Evolutionary conservation across 1,140 invertebrate genomes (phyloP), one percentile per base, ranked within the genome.

Genomic region (Mamestra configurata): DNA sequence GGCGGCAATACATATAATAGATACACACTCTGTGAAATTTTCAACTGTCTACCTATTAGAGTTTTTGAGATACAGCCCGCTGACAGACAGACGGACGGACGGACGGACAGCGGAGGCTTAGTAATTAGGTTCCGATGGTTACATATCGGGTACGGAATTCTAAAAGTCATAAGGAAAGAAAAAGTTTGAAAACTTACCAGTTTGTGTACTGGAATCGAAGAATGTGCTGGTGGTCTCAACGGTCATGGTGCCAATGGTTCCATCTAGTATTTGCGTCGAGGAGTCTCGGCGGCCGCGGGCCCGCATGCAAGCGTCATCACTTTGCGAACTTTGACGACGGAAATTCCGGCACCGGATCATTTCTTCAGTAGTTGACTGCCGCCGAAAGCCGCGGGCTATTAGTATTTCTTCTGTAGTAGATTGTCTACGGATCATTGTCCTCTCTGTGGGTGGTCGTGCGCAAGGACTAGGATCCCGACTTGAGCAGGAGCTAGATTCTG

Each of bases 351-450:
- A 98, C 5, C 98, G 95, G 57, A 98, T 98, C 97, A 98, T 98
- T 90, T 99, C 98, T 86, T 99, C 98, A 0, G 98, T 98, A 1
- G 98, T 98, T 1, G 97, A 98, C 87, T 99, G 98, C 40, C 98
- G 96, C 0, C 98, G 96, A 92, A 99, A 99, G 35, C 98, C 98
- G 51, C 98, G 96, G 0, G 98, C 98, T 84, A 98, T 98, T 15
- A 99, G 94, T 84, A 99, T 99, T 92, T 99, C 98, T 91, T 98
- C 98, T 0, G 98, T 98, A 0, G 98, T 98, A 8, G 98, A 98
- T 95, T 98, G 98, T 83, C 98, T 95, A 82, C 98, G 95, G 24
- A 98, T 97, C 61, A 97, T 96, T 11, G 97, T 97, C 72, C 97
- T 96, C 83, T 96, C 95, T 0, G 43, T n/a, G 13, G 95, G 90